Evolutionary conservation across 37 sponge, comb jelly and placozoan species (phyloP).

Genomic region (Theonella swinhoei): DNA sequence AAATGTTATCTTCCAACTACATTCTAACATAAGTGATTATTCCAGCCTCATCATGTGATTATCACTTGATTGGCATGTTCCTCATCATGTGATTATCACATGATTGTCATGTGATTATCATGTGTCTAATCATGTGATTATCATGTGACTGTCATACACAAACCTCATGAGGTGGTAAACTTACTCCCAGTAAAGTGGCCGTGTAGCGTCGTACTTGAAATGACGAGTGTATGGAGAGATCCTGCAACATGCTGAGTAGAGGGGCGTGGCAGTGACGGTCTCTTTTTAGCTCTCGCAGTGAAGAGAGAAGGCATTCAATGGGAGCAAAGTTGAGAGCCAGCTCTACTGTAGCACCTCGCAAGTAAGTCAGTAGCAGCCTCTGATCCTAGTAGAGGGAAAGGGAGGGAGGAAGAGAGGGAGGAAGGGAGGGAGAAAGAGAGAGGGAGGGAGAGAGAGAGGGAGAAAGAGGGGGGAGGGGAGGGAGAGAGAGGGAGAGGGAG

Average conservation of each 20-base stretch:
- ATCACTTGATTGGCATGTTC: no score
- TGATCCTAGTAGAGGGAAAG: constrained; percentile 33
- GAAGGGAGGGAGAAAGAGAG: background rate
- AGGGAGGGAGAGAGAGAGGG: background rate
- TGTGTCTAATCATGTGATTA: no score
- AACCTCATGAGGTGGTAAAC: background rate
- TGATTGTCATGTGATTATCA: no score
- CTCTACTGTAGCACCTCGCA: constrained; percentile 36
- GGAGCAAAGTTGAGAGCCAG: constrained; percentile 58
- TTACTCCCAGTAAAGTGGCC: constrained; percentile 62
- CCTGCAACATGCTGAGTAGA: constrained; percentile 38
- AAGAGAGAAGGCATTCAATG: constrained; percentile 52
- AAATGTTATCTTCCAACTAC: no score
- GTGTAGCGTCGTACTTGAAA: constrained; percentile 67
- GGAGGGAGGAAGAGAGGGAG: background rate
- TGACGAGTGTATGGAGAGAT: constrained; percentile 64
- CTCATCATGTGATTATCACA: no score
- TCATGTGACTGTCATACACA: background rate
- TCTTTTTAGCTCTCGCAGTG: constrained; percentile 48
- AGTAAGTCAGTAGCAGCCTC: constrained; percentile 6
- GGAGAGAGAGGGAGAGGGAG: background rate
- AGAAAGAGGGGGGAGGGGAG: background rate
- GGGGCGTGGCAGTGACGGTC: constrained; percentile 37
- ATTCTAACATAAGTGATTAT: no score
- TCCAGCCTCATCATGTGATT: no score